phyloP scores from a whole-genome alignment of 2,888 invertebrate genomes.

The Protonemura montana region DNA sequence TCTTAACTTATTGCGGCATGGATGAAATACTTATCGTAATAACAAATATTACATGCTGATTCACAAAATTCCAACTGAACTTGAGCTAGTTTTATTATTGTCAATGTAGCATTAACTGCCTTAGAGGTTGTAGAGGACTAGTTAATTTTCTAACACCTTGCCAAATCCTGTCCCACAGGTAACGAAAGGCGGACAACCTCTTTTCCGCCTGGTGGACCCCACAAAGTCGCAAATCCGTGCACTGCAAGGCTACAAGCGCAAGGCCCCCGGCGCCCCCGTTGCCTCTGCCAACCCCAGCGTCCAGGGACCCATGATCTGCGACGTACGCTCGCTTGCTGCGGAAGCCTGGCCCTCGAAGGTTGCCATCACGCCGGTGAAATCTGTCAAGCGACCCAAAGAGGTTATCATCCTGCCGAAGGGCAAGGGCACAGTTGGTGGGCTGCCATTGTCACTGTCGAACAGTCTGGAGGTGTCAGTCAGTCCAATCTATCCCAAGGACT shows the following conservation, averaged over 20 bases:
- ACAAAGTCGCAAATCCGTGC: conserved; percentile 55
- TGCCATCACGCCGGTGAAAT: conserved; percentile 55
- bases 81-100: no score
- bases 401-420: conserved; percentile 70
- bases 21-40: no score
- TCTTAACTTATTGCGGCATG: no score
- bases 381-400: conserved; percentile 56
- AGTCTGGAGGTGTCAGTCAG: background rate
- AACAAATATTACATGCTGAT: no score
- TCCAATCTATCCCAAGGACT: background rate
- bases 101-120: no score
- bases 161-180: background rate
- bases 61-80: no score
- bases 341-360: conserved; percentile 52
- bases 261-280: background rate
- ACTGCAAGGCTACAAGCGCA: conserved; percentile 52
- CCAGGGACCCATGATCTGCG: conserved; percentile 59
- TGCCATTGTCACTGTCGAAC: background rate
- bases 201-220: conserved; percentile 34
- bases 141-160: no score
- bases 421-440: background rate
- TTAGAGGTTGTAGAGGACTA: no score
- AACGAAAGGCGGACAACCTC: conserved; percentile 33
- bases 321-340: conserved; percentile 55
- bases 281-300: conserved; percentile 53